These are phyloP conservation scores for Stigmatopora argus DNA, from an alignment of 2,113 vertebrate species.

Conservation along the genomic window DNA sequence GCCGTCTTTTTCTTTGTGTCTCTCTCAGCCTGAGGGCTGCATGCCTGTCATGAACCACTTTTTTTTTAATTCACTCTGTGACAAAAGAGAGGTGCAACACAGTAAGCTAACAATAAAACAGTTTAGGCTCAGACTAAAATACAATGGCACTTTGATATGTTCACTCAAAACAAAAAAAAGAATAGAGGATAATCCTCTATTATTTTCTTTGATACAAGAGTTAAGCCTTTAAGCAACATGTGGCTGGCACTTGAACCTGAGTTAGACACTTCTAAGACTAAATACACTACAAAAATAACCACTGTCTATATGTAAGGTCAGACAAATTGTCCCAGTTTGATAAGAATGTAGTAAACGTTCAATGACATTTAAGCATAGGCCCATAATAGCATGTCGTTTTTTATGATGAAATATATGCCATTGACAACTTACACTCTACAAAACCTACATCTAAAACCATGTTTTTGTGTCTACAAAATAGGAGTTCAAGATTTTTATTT, in stretches of 20 bases:
- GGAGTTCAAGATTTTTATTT: no score
- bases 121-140: conserved; percentile 11
- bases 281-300: not conserved
- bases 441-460: no score
- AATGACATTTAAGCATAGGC: no score
- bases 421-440: no score
- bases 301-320: not conserved
- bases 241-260: not conserved
- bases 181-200: not conserved
- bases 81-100: conserved; percentile 30
- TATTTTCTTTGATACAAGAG: not conserved
- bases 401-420: no score
- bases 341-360: no score
- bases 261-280: not conserved
- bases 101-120: conserved; percentile 34
- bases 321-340: conserved; percentile 12
- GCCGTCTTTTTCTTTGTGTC: conserved; percentile 18
- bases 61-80: conserved; percentile 38
- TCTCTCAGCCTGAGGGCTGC: conserved; percentile 47
- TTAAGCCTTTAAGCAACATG: not conserved
- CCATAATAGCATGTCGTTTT: no score
- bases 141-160: conserved; percentile 32
- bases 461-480: no score
- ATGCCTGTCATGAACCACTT: conserved; percentile 31
- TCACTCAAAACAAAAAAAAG: conserved; percentile 21